Base-by-base conservation (phyloP, 2,797 vertebrate species). In the Macroramphosus scolopax region DNA sequence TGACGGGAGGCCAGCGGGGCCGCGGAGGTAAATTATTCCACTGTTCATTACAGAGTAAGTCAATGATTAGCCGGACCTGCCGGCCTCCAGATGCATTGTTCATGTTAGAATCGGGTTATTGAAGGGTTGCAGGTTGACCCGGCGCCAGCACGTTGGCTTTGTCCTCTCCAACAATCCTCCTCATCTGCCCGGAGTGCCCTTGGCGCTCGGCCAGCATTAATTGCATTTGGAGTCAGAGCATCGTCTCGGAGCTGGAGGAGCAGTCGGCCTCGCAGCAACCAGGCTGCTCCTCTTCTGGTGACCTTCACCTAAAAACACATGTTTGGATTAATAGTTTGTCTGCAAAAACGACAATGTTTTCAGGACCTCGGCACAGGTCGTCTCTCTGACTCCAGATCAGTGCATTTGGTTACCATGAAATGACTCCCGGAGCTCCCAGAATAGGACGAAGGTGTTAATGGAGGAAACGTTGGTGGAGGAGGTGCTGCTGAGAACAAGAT, bases 391-490 rank as follows among this genome's bases (percentile, higher is more conserved):
- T 22, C 3, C 20, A 77, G n/a, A 73, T 50, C 51, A 77, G 80
- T n/a, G n/a, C n/a, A 77, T 79, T 75, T 67, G 36, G 70, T 68
- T 78, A 75, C 57, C 56, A 56, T 49, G 49, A 73, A 75, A 58
- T 29, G 45, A 63, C 75, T 83, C 75, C 75, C 63, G 2, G 30
- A 71, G 66, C 74, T 78, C 66, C 66, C 22, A 26, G 72, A 82
- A 85, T 61, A 80, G 73, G 63, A 59, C 22, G 46, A 42, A 69
- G 67, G 77, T 74, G 75, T 80, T 74, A 74, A 78, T 75, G 31
- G 30, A 68, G 69, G 68, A 75, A 72, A 66, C 32, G 58, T 53
- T 63, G 58, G 78, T 57, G 31, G 66, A 73, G 50, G 54, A 58
- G 50, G 57, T 25, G 20, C 62, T 59, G 73, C 60, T 17, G 56